Percentiles rank a stretch among this genome's conserved stretches.
These are phyloP conservation scores for Eurois occulta DNA, from an alignment of 2,888 invertebrate genomes.

Conservation along the genomic window DNA sequence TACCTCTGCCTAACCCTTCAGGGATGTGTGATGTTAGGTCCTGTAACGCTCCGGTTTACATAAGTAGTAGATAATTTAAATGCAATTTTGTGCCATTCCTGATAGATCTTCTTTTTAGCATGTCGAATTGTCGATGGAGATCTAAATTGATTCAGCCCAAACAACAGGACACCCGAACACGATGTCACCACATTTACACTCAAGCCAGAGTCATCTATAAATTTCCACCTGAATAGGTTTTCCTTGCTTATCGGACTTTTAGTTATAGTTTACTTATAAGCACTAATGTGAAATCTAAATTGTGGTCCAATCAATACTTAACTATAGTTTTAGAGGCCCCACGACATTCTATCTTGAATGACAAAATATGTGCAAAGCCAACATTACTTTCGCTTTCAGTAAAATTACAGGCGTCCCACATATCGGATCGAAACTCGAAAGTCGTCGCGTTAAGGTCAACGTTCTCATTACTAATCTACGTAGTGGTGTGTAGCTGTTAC, in stretches of 20 bases:
- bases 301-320: neutral
- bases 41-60: too few species aligned
- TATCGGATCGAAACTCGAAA: slow-evolving; percentile 41
- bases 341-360: slow-evolving; percentile 16
- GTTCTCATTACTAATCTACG: slow-evolving; percentile 41
- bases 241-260: too few species aligned
- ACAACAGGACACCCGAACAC: neutral
- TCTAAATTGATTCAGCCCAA: neutral
- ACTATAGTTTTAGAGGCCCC: slow-evolving; percentile 10
- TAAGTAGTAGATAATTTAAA: neutral
- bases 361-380: slow-evolving; percentile 1
- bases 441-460: slow-evolving; percentile 48
- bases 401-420: slow-evolving; percentile 40
- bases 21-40: too few species aligned
- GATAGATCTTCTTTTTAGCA: neutral
- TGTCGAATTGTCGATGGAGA: neutral
- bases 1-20: too few species aligned
- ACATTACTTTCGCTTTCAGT: slow-evolving; percentile 44
- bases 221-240: neutral
- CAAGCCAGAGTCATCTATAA: neutral
- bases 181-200: neutral
- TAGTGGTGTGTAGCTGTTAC: neutral
- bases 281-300: too few species aligned
- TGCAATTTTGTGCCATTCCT: neutral
- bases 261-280: too few species aligned